A percentile compares a stretch with the other conserved stretches of the same genome.
Evolutionary conservation across 1,140 invertebrate genomes (phyloP).

Genomic region (Drosophila dunni): DNA sequence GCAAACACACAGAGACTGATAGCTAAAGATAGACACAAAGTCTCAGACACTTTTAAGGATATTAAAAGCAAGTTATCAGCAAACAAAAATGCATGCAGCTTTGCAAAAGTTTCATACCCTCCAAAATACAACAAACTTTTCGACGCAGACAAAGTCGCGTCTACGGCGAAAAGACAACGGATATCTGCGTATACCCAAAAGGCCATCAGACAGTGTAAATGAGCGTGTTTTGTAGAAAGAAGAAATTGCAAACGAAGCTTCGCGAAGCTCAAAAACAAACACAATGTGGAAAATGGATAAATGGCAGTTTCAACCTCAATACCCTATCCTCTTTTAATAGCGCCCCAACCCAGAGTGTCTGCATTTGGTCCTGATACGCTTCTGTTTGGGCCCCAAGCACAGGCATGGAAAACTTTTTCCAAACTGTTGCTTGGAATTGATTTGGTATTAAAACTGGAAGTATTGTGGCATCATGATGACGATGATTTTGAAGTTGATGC

Average conservation of each 20-base stretch:
- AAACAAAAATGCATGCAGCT: constrained; percentile 51
- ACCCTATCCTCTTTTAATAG: constrained; percentile 18
- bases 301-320: constrained; percentile 49
- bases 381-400: constrained; percentile 60
- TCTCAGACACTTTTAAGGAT: constrained; percentile 51
- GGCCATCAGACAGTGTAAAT: constrained; percentile 80
- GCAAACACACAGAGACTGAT: background rate
- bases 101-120: background rate
- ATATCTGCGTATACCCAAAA: constrained; percentile 75
- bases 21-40: constrained; percentile 4
- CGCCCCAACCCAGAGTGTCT: constrained; percentile 45
- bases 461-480: constrained; percentile 42
- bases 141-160: constrained; percentile 46
- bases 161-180: constrained; percentile 65
- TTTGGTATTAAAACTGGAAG: background rate
- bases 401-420: constrained; percentile 26
- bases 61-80: constrained; percentile 56
- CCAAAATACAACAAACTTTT: constrained; percentile 17
- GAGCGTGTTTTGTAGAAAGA: constrained; percentile 78
- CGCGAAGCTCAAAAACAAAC: constrained; percentile 58
- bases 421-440: constrained; percentile 22
- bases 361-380: constrained; percentile 55
- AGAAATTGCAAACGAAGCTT: constrained; percentile 47
- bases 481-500: constrained; percentile 18
- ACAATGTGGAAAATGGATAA: constrained; percentile 74